A percentile compares a stretch with the other conserved stretches of the same genome.
Conservation (phyloP, 2,888 invertebrate genomes). For the Linyphia triangularis region DNA sequence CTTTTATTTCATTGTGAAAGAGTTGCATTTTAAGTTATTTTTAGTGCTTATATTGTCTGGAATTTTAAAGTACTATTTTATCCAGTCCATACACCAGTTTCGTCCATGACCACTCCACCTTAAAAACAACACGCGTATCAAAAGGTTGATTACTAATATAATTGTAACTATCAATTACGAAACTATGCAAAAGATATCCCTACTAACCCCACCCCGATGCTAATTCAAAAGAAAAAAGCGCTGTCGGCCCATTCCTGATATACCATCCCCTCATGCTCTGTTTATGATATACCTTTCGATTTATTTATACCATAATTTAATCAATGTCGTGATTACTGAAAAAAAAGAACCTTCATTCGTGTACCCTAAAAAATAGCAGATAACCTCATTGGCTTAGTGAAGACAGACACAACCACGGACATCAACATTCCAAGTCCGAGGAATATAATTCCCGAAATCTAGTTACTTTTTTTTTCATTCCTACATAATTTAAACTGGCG, state of each 20-base stretch:
- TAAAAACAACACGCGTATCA: too few relatives aligned
- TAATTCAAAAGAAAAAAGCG: not conserved
- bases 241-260: not conserved
- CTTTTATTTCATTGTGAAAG: too few relatives aligned
- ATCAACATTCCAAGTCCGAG: not conserved
- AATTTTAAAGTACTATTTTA: too few relatives aligned
- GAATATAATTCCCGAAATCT: not conserved
- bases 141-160: too few relatives aligned
- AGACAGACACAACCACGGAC: constrained; percentile 10
- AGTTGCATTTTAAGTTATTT: too few relatives aligned
- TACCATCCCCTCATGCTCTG: not conserved
- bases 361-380: constrained; percentile 18
- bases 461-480: constrained; percentile 6
- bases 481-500: constrained; percentile 23
- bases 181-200: not conserved
- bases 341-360: not conserved
- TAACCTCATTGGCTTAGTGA: constrained; percentile 22
- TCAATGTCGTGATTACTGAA: not conserved
- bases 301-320: not conserved
- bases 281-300: not conserved
- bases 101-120: too few relatives aligned
- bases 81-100: too few relatives aligned
- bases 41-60: too few relatives aligned
- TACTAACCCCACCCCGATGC: not conserved
- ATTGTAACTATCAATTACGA: too few relatives aligned